Evolutionary conservation across 1,140 invertebrate species (phyloP).

Genomic region (Piezodorus guildinii): DNA sequence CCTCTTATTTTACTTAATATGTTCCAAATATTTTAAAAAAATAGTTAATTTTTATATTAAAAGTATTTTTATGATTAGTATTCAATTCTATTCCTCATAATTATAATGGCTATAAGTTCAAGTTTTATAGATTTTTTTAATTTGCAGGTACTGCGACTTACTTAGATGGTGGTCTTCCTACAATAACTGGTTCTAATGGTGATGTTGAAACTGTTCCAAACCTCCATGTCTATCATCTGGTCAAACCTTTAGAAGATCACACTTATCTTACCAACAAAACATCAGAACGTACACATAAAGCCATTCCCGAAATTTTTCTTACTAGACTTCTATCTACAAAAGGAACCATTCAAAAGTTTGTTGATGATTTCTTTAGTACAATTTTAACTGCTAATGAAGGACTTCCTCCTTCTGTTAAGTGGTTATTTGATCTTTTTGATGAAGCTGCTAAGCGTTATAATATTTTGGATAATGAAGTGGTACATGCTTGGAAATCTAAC

Average conservation of each 20-base stretch:
- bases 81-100: neutral
- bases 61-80: too few relatives aligned
- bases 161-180: constrained; percentile 59
- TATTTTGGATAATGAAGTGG: constrained; percentile 76
- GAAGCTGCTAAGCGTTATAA: constrained; percentile 74
- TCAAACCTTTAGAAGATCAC: constrained; percentile 67
- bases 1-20: too few relatives aligned
- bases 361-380: constrained; percentile 86
- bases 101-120: neutral
- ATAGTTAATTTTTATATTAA: too few relatives aligned
- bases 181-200: constrained; percentile 61
- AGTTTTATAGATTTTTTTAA: constrained; percentile 20
- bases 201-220: constrained; percentile 59
- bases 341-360: constrained; percentile 92
- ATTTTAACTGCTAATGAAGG: constrained; percentile 80
- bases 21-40: too few relatives aligned
- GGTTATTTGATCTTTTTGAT: constrained; percentile 89
- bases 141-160: constrained; percentile 48
- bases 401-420: constrained; percentile 86
- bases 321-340: constrained; percentile 86
- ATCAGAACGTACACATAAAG: constrained; percentile 71
- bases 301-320: constrained; percentile 90
- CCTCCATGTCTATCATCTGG: constrained; percentile 66
- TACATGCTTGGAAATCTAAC: constrained; percentile 95
- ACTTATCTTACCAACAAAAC: constrained; percentile 41